phyloP scores from a whole-genome alignment of 1,140 invertebrate genomes.

The Procambarus clarkii region DNA sequence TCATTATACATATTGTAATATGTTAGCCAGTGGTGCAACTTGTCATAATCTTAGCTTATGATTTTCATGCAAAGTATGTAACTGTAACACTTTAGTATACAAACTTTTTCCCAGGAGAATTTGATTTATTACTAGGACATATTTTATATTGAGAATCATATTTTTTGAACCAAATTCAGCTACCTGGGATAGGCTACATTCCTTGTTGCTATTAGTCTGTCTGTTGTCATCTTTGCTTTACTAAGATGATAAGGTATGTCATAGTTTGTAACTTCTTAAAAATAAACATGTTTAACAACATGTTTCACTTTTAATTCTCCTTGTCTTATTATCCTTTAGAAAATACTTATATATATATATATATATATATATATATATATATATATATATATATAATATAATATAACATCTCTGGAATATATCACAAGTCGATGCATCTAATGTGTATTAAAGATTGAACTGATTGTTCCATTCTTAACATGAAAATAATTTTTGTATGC shows the following conservation, averaged over 20 bases:
- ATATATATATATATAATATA: not conserved
- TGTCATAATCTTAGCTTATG: constrained; percentile 21
- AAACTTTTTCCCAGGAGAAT: too few relatives aligned
- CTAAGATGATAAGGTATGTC: constrained; percentile 47
- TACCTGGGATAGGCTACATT: constrained; percentile 33
- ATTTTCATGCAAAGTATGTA: constrained; percentile 8
- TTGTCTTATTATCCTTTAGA: not conserved
- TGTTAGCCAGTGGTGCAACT: constrained; percentile 4
- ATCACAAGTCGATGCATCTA: too few relatives aligned
- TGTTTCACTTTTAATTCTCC: not conserved
- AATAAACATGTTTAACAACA: constrained; percentile 65
- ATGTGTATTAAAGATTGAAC: too few relatives aligned
- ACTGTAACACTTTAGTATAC: not conserved
- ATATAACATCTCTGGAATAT: too few relatives aligned
- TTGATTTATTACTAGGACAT: too few relatives aligned
- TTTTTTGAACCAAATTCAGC: constrained; percentile 12
- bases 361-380: not conserved
- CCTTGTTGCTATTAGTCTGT: constrained; percentile 44
- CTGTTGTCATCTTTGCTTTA: constrained; percentile 28
- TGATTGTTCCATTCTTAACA: too few relatives aligned
- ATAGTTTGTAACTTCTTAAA: constrained; percentile 68
- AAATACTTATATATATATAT: not conserved
- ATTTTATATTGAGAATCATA: too few relatives aligned
- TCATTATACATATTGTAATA: not conserved
- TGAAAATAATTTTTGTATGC: too few relatives aligned